Percentiles rank a stretch among this genome's conserved stretches.
Evolutionary conservation across 2,113 vertebrate genomes (phyloP).

Genomic region (Genyomyrus donnyi): DNA sequence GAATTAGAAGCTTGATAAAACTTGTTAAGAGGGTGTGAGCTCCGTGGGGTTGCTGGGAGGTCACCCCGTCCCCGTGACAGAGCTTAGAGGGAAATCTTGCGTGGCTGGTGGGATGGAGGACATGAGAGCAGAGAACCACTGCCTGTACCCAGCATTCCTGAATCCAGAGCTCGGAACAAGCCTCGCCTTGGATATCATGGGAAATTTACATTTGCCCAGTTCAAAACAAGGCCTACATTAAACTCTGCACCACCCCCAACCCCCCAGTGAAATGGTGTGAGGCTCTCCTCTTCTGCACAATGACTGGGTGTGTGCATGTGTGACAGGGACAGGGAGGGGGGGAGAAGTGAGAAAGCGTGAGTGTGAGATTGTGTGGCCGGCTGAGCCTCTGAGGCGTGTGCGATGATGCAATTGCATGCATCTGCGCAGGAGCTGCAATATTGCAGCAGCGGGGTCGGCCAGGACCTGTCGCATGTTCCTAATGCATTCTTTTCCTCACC

Average conservation of each 20-base stretch:
- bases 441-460: background rate
- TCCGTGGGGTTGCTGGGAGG: background rate
- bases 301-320: slow-evolving; percentile 3
- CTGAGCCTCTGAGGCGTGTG: background rate
- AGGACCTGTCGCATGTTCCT: background rate
- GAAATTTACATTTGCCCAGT: slow-evolving; percentile 2
- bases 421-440: background rate
- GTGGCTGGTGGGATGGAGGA: background rate
- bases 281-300: background rate
- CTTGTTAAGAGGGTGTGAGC: background rate
- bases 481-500: background rate
- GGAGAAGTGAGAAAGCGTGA: background rate
- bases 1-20: background rate
- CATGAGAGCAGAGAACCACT: background rate
- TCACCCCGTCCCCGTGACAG: background rate
- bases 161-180: background rate
- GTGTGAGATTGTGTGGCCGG: background rate
- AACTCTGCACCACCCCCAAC: background rate
- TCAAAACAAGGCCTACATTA: background rate
- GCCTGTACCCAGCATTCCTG: background rate
- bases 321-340: background rate
- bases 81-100: background rate
- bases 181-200: background rate
- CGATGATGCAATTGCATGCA: slow-evolving; percentile 23
- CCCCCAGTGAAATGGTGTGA: background rate